Evolutionary conservation across 2,888 invertebrate species (phyloP).

Genomic region (Mythimna impura): DNA sequence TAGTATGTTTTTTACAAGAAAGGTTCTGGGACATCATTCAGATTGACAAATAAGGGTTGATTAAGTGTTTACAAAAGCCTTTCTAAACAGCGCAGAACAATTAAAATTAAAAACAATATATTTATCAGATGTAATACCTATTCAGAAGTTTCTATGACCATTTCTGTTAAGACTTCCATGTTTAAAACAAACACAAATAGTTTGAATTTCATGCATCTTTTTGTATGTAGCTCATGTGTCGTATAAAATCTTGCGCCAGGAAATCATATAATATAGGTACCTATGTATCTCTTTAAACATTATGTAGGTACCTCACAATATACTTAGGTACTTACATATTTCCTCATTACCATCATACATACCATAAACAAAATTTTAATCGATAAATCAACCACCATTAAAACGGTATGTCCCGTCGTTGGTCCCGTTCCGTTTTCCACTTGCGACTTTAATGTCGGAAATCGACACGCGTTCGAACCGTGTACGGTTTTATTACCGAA

Average conservation of each 20-base stretch:
- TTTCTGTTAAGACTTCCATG: too few species aligned
- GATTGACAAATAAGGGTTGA: too few species aligned
- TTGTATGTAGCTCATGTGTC: too few species aligned
- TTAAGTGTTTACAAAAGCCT: too few species aligned
- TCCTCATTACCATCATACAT: slow-evolving; percentile 11
- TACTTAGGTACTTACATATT: background rate
- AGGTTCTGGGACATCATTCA: background rate
- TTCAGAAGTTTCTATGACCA: too few species aligned
- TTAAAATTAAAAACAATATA: too few species aligned
- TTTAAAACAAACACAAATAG: too few species aligned
- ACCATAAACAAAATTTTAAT: slow-evolving; percentile 50
- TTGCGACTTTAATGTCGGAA: slow-evolving; percentile 56
- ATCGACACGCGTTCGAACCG: slow-evolving; percentile 56
- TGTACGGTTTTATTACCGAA: slow-evolving; percentile 58
- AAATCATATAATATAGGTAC: too few species aligned
- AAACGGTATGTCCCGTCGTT: slow-evolving; percentile 50
- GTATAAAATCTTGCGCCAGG: too few species aligned
- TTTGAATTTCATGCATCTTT: too few species aligned
- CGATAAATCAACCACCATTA: slow-evolving; percentile 52
- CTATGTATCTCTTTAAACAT: background rate
- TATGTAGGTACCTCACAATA: background rate
- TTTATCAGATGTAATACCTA: too few species aligned
- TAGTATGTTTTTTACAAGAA: background rate
- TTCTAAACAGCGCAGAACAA: too few species aligned
- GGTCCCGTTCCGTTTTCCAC: slow-evolving; percentile 52